Conservation (phyloP, 2,113 vertebrate genomes). For the Tauraco erythrolophus region DNA sequence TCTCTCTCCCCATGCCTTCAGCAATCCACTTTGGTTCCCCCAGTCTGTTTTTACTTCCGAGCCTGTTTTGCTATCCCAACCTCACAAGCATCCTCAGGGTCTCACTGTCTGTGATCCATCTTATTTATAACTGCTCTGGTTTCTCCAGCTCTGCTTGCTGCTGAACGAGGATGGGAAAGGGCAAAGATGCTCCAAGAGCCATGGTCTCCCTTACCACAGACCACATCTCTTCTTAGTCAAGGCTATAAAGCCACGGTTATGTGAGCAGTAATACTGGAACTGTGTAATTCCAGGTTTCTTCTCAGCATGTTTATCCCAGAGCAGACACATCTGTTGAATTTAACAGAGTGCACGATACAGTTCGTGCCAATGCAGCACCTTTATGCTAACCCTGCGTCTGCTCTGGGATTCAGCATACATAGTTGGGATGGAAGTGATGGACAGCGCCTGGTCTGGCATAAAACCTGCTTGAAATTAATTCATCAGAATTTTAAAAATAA, state of each 20-base stretch:
- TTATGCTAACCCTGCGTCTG: not conserved
- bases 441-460: not conserved
- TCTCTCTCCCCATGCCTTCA: not conserved
- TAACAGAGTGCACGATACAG: not conserved
- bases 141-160: not conserved
- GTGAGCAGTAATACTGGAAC: not conserved
- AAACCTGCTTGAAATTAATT: not conserved
- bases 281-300: not conserved
- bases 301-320: not conserved
- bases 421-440: not conserved
- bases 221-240: not conserved
- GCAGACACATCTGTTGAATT: accelerated
- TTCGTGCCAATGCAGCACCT: accelerated
- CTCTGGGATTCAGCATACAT: accelerated
- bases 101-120: not conserved
- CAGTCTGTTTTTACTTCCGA: not conserved
- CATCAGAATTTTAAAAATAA: not conserved
- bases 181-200: not conserved
- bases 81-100: not conserved
- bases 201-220: not conserved
- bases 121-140: not conserved
- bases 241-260: not conserved
- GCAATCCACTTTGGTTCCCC: not conserved
- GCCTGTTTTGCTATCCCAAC: not conserved
- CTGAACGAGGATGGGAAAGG: not conserved